Conservation (phyloP, 2,888 invertebrate genomes). For the Netelia virgata region DNA sequence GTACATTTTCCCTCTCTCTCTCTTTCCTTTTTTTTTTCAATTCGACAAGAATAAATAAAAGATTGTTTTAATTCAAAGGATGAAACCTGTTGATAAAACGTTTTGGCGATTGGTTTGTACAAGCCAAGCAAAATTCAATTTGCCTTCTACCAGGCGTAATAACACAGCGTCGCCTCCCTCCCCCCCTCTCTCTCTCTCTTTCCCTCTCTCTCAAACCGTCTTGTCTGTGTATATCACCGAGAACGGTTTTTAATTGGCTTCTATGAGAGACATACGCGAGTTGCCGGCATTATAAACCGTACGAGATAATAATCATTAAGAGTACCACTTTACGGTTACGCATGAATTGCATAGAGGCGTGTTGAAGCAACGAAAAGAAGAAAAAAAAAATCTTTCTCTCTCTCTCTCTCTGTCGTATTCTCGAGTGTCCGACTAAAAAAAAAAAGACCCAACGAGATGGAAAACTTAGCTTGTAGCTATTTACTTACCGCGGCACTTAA, state of each 20-base stretch:
- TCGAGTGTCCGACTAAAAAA: background rate
- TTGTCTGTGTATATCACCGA: constrained; percentile 18
- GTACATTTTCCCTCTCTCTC: background rate
- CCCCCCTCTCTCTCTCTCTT: too few species aligned
- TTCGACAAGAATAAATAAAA: background rate
- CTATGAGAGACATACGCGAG: constrained; percentile 26
- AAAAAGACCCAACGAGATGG: constrained; percentile 22
- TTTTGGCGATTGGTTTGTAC: background rate
- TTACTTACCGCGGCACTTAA: constrained; percentile 33
- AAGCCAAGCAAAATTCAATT: constrained; percentile 15
- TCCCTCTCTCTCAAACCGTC: too few species aligned
- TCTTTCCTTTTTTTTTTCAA: background rate
- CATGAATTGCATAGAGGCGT: constrained; percentile 48
- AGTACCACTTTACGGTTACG: constrained; percentile 60
- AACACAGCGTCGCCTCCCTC: background rate
- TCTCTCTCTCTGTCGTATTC: background rate
- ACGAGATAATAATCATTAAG: constrained; percentile 62
- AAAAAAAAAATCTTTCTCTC: background rate
- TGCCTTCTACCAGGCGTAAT: constrained; percentile 29
- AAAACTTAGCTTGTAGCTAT: constrained; percentile 32
- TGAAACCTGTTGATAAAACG: background rate
- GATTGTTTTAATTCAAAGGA: background rate
- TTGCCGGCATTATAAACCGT: constrained; percentile 36
- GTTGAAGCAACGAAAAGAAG: background rate
- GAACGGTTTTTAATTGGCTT: constrained; percentile 60